These are phyloP conservation scores for Phlogophora meticulosa DNA, from an alignment of 2,888 invertebrate species.

Conservation along the genomic window DNA sequence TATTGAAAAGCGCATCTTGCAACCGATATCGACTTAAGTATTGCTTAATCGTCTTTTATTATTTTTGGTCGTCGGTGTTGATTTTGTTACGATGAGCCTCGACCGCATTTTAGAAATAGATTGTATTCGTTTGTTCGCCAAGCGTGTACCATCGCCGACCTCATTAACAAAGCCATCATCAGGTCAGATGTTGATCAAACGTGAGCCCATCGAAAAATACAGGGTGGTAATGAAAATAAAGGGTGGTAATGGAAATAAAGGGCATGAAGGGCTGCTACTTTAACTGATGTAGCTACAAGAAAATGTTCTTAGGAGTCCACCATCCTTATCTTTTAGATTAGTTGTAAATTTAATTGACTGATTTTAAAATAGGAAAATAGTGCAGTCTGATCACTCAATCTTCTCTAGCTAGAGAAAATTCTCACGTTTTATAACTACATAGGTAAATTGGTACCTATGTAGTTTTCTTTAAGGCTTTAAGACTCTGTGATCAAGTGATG, in stretches of 20 bases:
- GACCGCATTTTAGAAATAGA: slow-evolving; percentile 39
- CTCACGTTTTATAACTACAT: too few species aligned
- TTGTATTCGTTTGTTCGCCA: slow-evolving; percentile 12
- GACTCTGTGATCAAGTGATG: too few species aligned
- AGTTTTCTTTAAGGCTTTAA: too few species aligned
- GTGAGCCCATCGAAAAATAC: neutral
- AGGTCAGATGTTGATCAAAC: neutral
- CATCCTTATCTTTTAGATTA: neutral
- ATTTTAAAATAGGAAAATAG: neutral
- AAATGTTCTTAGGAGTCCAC: neutral
- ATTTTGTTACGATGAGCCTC: slow-evolving; percentile 37
- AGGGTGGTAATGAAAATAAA: neutral
- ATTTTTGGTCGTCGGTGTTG: slow-evolving; percentile 34
- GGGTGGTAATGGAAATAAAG: too few species aligned
- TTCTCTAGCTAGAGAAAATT: neutral
- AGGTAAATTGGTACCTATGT: too few species aligned
- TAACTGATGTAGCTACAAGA: neutral
- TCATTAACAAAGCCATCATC: too few species aligned
- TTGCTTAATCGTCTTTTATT: slow-evolving; percentile 61
- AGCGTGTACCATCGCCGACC: neutral
- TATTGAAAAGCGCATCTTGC: slow-evolving; percentile 76
- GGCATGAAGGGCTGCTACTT: neutral
- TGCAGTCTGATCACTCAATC: too few species aligned
- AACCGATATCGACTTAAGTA: slow-evolving; percentile 65
- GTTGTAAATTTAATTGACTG: neutral